These are phyloP conservation scores for Natrix natrix DNA, from an alignment of 2,797 vertebrate genomes.

Conservation along the genomic window DNA sequence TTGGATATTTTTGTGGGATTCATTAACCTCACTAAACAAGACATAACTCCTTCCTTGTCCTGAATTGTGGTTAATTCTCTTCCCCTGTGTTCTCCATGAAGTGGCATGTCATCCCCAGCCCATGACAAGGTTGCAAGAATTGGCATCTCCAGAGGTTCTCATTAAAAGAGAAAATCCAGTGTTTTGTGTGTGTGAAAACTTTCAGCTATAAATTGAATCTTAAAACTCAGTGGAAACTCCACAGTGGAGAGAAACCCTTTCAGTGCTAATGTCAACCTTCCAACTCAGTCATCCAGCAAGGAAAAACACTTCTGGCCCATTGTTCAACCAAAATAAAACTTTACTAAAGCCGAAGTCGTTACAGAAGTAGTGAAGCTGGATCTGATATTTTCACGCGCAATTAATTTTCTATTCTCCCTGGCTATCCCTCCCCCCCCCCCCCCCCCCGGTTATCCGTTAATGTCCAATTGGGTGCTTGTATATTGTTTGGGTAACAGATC, in stretches of 20 bases:
- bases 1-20: not conserved
- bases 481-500: too few species aligned
- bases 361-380: not conserved
- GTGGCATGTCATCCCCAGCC: too few species aligned
- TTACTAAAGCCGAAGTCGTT: not conserved
- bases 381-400: not conserved
- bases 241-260: not conserved
- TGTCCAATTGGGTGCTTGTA: too few species aligned
- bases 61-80: too few species aligned
- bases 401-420: not conserved
- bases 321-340: not conserved
- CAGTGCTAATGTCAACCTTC: not conserved
- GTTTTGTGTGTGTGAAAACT: too few species aligned
- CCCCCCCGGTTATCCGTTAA: too few species aligned
- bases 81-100: too few species aligned
- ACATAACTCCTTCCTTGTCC: too few species aligned
- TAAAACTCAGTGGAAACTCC: not conserved
- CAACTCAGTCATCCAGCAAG: not conserved
- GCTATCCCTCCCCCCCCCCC: accelerated
- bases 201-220: not conserved
- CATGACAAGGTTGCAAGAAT: too few species aligned
- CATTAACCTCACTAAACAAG: too few species aligned
- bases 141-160: too few species aligned
- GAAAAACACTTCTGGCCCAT: not conserved
- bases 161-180: too few species aligned